phyloP scores from a whole-genome alignment of 2,888 invertebrate species.

The Tillus elongatus region DNA sequence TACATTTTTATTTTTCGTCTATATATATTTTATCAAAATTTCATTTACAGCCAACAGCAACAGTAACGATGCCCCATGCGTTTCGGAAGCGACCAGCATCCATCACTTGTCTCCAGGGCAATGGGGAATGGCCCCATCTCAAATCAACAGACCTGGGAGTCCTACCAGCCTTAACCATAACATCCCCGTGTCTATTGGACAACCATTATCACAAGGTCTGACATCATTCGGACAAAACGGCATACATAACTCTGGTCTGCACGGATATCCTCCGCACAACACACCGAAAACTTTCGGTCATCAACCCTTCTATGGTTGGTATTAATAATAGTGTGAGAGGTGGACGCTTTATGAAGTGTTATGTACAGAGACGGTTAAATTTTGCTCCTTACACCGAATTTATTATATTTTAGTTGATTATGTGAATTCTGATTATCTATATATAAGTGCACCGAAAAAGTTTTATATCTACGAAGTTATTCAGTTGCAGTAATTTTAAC shows the following conservation, averaged over 20 bases:
- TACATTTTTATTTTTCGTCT: no score
- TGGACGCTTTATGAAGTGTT: no score
- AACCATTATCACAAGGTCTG: slow-evolving; percentile 22
- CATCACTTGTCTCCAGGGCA: slow-evolving; percentile 37
- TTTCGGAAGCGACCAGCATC: slow-evolving; percentile 44
- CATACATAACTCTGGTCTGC: slow-evolving; percentile 26
- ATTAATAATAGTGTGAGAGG: no score
- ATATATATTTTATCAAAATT: no score
- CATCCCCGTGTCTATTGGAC: slow-evolving; percentile 13
- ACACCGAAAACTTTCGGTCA: slow-evolving; percentile 29
- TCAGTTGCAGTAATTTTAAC: no score
- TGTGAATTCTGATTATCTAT: no score
- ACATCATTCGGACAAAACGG: slow-evolving; percentile 26
- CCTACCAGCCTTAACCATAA: slow-evolving; percentile 17
- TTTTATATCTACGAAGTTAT: no score
- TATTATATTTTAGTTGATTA: no score
- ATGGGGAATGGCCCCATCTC: slow-evolving; percentile 27
- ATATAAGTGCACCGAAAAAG: no score
- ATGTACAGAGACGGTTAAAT: no score
- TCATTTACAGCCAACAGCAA: slow-evolving; percentile 33
- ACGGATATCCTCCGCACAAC: slow-evolving; percentile 25
- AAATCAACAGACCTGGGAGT: slow-evolving; percentile 26
- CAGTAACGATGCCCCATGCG: slow-evolving; percentile 35
- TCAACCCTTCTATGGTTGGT: slow-evolving; percentile 33
- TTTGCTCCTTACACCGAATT: no score